phyloP scores from a whole-genome alignment of 1,140 invertebrate species.

The Hestina assimilis region DNA sequence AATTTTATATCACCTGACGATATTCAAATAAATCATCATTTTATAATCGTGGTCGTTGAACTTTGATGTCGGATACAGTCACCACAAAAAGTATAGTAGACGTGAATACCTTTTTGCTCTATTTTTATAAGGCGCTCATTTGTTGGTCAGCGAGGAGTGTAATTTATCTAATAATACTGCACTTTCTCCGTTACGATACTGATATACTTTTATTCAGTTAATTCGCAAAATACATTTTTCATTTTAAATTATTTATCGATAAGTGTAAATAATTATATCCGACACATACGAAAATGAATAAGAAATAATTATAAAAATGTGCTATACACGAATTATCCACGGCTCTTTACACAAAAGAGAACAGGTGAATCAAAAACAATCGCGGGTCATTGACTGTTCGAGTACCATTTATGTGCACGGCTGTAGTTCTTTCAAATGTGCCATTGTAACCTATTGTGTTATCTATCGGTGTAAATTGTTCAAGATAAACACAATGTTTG shows the following conservation, averaged over 20 bases:
- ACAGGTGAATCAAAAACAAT: slow-evolving; percentile 39
- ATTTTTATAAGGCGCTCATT: slow-evolving; percentile 14
- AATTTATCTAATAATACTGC: slow-evolving; percentile 3
- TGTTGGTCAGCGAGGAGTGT: slow-evolving; percentile 3
- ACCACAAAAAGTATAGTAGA: slow-evolving; percentile 32
- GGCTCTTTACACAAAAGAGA: slow-evolving; percentile 29
- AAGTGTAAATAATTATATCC: too few species aligned
- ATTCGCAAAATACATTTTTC: too few species aligned
- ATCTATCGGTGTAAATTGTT: slow-evolving; percentile 54
- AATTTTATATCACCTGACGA: slow-evolving; percentile 47
- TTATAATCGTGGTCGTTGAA: slow-evolving; percentile 52
- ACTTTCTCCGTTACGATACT: slow-evolving; percentile 12
- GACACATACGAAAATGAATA: slow-evolving; percentile 2
- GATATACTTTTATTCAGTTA: background rate
- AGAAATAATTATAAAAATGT: slow-evolving; percentile 21
- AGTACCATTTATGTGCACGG: slow-evolving; percentile 46
- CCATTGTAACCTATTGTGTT: slow-evolving; percentile 63
- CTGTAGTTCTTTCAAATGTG: slow-evolving; percentile 58
- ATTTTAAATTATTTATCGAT: background rate
- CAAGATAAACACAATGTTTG: slow-evolving; percentile 54
- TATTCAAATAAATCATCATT: slow-evolving; percentile 31
- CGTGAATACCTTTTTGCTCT: slow-evolving; percentile 21
- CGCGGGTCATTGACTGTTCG: slow-evolving; percentile 51
- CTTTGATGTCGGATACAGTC: slow-evolving; percentile 36
- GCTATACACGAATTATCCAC: slow-evolving; percentile 32